These are phyloP conservation scores for Drosophila dunni DNA, from an alignment of 1,140 invertebrate species.

Conservation along the genomic window DNA sequence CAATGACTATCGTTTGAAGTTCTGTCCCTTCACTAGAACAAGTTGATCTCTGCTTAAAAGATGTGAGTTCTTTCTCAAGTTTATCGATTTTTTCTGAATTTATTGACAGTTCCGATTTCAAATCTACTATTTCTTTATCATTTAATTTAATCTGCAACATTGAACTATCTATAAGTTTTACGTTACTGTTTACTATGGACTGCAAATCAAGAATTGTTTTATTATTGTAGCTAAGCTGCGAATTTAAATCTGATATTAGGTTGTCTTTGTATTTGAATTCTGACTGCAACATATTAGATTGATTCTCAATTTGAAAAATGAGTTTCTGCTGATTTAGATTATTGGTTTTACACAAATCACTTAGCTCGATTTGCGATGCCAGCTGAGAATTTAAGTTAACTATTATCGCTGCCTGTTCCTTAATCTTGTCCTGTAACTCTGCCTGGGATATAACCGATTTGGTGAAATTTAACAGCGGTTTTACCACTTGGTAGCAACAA, in stretches of 20 bases:
- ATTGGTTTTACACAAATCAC: too few species aligned
- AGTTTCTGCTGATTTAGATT: too few species aligned
- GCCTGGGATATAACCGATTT: not conserved
- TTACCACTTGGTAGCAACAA: conserved; percentile 3
- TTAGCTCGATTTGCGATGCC: too few species aligned
- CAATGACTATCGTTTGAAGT: not conserved
- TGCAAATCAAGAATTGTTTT: not conserved
- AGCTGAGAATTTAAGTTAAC: not conserved
- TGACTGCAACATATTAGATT: not conserved
- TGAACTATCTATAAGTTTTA: too few species aligned
- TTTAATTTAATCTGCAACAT: too few species aligned
- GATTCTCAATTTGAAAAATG: too few species aligned
- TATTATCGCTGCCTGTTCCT: not conserved
- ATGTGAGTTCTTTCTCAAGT: too few species aligned
- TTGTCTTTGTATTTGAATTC: not conserved
- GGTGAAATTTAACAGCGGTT: not conserved
- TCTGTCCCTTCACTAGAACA: not conserved
- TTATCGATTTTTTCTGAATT: too few species aligned
- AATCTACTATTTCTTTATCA: too few species aligned
- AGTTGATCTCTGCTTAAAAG: not conserved
- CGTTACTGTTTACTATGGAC: too few species aligned
- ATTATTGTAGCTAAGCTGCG: not conserved
- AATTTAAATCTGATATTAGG: not conserved
- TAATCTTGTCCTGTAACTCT: not conserved
- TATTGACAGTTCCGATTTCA: too few species aligned